Evolutionary conservation across 2,888 invertebrate species (phyloP), one percentile per base, ranked within the genome.

Genomic region (Nemoura dubitans): DNA sequence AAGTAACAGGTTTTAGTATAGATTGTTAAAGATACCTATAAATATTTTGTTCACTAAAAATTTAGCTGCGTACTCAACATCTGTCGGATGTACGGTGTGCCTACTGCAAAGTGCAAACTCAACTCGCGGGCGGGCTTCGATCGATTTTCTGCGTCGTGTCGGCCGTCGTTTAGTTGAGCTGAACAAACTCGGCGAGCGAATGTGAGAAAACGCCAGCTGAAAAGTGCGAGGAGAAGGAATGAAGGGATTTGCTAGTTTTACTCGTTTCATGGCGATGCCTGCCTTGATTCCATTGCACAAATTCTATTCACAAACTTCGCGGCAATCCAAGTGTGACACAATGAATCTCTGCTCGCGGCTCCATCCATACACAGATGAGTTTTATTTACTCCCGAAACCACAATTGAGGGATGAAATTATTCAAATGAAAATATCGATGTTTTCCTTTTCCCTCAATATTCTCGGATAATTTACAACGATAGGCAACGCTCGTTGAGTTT

Each of bases 141-240:
- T 78, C 78, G 78, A 78, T 78, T 27, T 21, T 26, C n/a, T 27
- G 5, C 36, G 10, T 3, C 10, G 26, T 5, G 28, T 78, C n/a
- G n/a, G n/a, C n/a, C 78, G 25, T 10, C 78, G 78, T 27, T 28
- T 26, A 59, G 36, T 26, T 76, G 76, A n/a, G 78, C 28, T 25
- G 78, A 78, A 78, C 78, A 25, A 78, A 78, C 25, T 1, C 28
- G 59, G 21, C 59, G 59, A 14, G 27, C n/a, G 78, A 30, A 85
- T 83, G 87, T 87, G 87, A 87, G 87, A 87, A 87, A 59, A 28
- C 27, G n/a, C 84, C 87, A 86, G 87, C 86, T 86, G 86, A 82
- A 81, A 85, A 82, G 86, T 42, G 83, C 27, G 27, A 2, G 16
- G 78, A 78, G 78, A 78, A 86, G 83, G 26, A 76, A 80, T 21